phyloP scores from a whole-genome alignment of 92 coral and sea anemone genomes.

The Palythoa caribaeorum region DNA sequence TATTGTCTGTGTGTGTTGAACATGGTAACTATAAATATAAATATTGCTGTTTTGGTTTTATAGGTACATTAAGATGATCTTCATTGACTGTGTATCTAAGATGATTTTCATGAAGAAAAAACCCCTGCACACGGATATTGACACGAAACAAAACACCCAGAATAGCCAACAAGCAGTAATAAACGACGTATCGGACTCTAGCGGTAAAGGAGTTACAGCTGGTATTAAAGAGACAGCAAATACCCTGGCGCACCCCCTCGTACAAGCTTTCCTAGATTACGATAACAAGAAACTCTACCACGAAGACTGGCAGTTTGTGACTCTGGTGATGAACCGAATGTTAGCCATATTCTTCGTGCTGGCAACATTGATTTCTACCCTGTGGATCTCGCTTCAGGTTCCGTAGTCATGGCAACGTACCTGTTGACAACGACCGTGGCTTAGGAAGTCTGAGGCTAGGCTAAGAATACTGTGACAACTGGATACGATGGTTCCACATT shows the following conservation, averaged over 20 bases:
- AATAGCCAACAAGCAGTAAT: not conserved
- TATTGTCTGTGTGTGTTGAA: no score
- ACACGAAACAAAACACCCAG: not conserved
- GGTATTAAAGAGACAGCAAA: slow-evolving; percentile 16
- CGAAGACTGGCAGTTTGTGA: slow-evolving; percentile 34
- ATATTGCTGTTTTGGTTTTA: not conserved
- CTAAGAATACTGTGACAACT: no score
- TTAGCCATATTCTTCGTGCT: slow-evolving; percentile 37
- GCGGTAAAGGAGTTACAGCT: not conserved
- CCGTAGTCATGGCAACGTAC: not conserved
- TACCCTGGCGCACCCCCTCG: slow-evolving; percentile 7
- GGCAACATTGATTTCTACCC: slow-evolving; percentile 1
- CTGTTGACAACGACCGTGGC: no score
- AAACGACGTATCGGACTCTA: not conserved
- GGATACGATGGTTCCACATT: no score
- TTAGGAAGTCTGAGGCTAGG: no score
- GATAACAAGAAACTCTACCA: slow-evolving; percentile 29
- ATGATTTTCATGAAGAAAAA: slow-evolving; percentile 17
- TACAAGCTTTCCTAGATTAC: slow-evolving; percentile 31
- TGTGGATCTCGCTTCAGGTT: slow-evolving; percentile 27
- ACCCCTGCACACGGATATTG: not conserved
- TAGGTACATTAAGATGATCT: slow-evolving; percentile 25
- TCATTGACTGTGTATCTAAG: slow-evolving; percentile 39
- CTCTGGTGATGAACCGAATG: slow-evolving; percentile 18
- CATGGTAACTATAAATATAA: not conserved